These are phyloP conservation scores for Cosmorhoe ocellata DNA, from an alignment of 2,888 invertebrate genomes.

Conservation along the genomic window DNA sequence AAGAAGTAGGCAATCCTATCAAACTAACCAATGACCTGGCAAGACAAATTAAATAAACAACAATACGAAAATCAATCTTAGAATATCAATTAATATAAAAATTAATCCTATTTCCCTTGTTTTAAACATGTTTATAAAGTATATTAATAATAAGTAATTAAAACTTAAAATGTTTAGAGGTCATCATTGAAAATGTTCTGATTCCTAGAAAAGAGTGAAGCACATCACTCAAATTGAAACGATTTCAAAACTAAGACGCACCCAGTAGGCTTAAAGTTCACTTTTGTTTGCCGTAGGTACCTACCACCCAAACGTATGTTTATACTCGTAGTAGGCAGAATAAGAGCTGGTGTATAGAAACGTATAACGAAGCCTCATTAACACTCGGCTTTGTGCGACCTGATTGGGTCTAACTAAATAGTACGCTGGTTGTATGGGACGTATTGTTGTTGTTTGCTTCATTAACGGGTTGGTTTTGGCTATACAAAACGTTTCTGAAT, in stretches of 20 bases:
- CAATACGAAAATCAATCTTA: too few relatives aligned
- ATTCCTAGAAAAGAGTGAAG: background rate
- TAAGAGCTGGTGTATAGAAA: conserved; percentile 29
- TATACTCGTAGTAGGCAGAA: background rate
- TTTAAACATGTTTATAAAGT: too few relatives aligned
- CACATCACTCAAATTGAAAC: background rate
- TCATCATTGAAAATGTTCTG: background rate
- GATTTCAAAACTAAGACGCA: too few relatives aligned
- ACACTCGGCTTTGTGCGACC: conserved; percentile 23
- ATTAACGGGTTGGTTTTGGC: background rate
- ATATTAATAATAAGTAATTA: too few relatives aligned
- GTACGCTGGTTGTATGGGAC: background rate
- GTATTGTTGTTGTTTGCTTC: conserved; percentile 17
- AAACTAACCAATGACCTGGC: conserved; percentile 9
- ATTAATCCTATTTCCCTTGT: too few relatives aligned
- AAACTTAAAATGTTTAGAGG: background rate
- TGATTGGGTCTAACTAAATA: conserved; percentile 28
- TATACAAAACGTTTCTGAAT: conserved; percentile 3
- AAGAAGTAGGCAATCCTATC: background rate
- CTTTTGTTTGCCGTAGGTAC: conserved; percentile 6
- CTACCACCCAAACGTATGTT: background rate
- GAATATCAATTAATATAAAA: too few relatives aligned
- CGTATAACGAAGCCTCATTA: conserved; percentile 40
- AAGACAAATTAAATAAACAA: background rate
- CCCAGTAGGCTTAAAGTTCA: conserved; percentile 11